These are phyloP conservation scores for Oreocharis arfaki DNA, from an alignment of 2,113 vertebrate species.

Conservation along the genomic window DNA sequence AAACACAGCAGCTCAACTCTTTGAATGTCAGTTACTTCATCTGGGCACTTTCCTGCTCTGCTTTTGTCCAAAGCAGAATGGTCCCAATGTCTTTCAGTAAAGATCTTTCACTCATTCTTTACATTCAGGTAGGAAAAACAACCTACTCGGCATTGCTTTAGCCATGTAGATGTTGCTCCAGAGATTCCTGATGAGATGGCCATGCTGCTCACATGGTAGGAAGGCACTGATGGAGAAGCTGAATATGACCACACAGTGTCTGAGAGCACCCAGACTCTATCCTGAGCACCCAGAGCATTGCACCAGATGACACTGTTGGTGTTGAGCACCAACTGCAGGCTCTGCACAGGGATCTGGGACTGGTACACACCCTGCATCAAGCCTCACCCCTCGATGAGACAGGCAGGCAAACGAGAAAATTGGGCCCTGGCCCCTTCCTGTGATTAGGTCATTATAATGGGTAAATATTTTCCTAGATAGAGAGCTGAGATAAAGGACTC, in stretches of 20 bases:
- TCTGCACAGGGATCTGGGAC: neutral
- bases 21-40: neutral
- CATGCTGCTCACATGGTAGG: neutral
- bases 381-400: conserved; percentile 11
- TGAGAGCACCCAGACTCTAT: neutral
- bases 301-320: neutral
- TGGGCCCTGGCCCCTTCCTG: conserved; percentile 31
- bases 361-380: neutral
- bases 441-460: conserved; percentile 34
- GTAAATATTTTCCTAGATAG: conserved; percentile 64
- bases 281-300: neutral
- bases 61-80: neutral
- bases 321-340: neutral
- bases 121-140: neutral
- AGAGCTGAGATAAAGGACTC: conserved; percentile 22
- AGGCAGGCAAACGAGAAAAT: neutral
- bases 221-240: neutral
- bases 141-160: neutral
- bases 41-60: neutral
- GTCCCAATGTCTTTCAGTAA: neutral
- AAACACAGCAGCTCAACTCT: neutral
- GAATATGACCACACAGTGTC: neutral
- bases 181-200: neutral
- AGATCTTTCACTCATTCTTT: neutral
- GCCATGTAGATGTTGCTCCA: fast-evolving